Evolutionary conservation across 1,140 invertebrate species (phyloP), one percentile per base, ranked within the genome.

Genomic region (Trichogramma pretiosum): DNA sequence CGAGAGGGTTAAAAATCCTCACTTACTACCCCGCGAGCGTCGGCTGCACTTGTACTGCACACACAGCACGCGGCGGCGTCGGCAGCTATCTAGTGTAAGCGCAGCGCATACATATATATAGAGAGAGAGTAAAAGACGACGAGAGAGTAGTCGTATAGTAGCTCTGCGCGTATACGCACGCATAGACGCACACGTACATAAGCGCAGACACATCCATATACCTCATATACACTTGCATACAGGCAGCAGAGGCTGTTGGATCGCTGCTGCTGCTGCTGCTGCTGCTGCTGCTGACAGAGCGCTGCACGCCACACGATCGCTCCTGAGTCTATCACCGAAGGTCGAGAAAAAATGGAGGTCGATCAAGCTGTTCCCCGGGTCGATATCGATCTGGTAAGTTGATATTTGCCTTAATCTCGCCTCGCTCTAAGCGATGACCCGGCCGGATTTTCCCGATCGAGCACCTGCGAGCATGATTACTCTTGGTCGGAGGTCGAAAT

Each of bases 401-500:
- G 2, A 48, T 21, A 60, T 56, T 53, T 44, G 21, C 10, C 17
- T 39, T 19, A 24, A n/a, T 19, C 9, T 48, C 41, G 24, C 54
- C 8, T 40, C n/a, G 17, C 30, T 48, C n/a, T 24, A 7, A 2
- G 0, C 13, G 3, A 3, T n/a, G 28, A 32, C 21, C 9, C 11
- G 10, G 7, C 40, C 47, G 30, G 46, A 39, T 58, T 63, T 61
- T 54, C 38, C 33, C n/a, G 24, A 39, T 38, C 33, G 26, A 19
- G 22, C 7, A 17, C 21, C 33, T 10, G 33, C 56, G 55, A 54
- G 21, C 30, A 46, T 46, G 52, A 65, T 66, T 62, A 44, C 62
- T 69, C 64, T 64, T 66, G 59, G 35, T 45, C 53, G 56, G 51
- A 59, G 62, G 57, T 68, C 74, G 70, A 81, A 83, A 82, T 75